Conservation (phyloP, 2,797 vertebrate genomes). For the Chrysocyon brachyurus region DNA sequence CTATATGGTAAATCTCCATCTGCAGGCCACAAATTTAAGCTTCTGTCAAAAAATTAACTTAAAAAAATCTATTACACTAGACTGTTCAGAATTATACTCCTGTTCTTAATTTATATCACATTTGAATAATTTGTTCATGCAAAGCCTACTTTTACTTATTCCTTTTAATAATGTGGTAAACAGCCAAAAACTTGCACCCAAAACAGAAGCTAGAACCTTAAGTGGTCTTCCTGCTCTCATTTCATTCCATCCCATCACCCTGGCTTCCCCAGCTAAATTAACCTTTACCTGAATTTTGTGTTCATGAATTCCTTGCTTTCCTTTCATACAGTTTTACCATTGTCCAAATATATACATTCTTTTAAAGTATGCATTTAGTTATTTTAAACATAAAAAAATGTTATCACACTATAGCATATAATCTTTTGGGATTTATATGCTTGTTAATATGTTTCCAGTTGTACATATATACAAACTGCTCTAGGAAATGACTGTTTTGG, state of each 20-base stretch:
- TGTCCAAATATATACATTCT: background rate
- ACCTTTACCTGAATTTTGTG: background rate
- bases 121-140: background rate
- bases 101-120: background rate
- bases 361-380: background rate
- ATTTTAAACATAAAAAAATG: constrained; percentile 52
- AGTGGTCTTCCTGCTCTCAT: background rate
- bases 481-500: background rate
- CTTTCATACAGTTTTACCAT: background rate
- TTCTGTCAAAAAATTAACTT: background rate
- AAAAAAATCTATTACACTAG: background rate
- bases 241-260: background rate
- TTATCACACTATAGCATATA: background rate
- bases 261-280: background rate
- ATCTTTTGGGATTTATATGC: background rate
- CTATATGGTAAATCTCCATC: background rate
- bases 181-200: background rate
- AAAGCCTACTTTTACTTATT: background rate
- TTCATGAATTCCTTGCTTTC: constrained; percentile 17
- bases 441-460: constrained; percentile 19
- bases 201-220: constrained; percentile 10
- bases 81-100: background rate
- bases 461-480: background rate
- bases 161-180: constrained; percentile 28
- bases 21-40: background rate